Conservation (phyloP, 2,888 invertebrate genomes). For the Hipparchia sbordonii region DNA sequence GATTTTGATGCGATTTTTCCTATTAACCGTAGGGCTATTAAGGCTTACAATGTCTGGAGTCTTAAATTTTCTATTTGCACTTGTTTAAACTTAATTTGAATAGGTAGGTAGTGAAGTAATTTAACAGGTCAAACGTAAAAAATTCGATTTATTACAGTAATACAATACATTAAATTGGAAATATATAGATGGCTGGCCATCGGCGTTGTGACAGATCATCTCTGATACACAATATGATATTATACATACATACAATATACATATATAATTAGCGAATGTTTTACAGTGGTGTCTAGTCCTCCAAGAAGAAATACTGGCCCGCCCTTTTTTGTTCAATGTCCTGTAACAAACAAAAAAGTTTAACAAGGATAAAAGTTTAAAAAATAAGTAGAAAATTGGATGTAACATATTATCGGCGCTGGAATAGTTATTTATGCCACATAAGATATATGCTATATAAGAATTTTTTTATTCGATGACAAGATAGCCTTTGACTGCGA, state of each 20-base stretch:
- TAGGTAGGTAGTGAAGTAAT: not conserved
- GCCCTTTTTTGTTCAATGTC: slow-evolving; percentile 98
- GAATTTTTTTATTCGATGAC: too few relatives aligned
- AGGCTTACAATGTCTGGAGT: too few relatives aligned
- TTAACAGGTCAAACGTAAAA: slow-evolving; percentile 52
- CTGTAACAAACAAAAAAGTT: slow-evolving; percentile 70
- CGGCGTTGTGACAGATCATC: slow-evolving; percentile 62
- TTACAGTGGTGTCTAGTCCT: slow-evolving; percentile 85
- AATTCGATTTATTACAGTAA: slow-evolving; percentile 73
- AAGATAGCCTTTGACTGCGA: too few relatives aligned
- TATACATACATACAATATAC: not conserved
- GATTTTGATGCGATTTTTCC: too few relatives aligned
- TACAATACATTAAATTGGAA: slow-evolving; percentile 62
- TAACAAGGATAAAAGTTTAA: too few relatives aligned
- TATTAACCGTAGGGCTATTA: too few relatives aligned
- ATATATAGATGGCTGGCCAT: slow-evolving; percentile 66
- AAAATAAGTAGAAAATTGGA: too few relatives aligned
- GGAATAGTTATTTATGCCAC: too few relatives aligned
- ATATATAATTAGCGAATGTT: slow-evolving; percentile 45
- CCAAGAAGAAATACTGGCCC: slow-evolving; percentile 99
- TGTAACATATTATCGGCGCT: too few relatives aligned
- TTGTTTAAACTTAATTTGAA: too few relatives aligned
- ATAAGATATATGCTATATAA: too few relatives aligned
- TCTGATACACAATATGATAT: slow-evolving; percentile 45
- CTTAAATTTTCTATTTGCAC: too few relatives aligned